Evolutionary conservation across 1,140 invertebrate genomes (phyloP), one percentile per base, ranked within the genome.

Genomic region (Drosophila prosaltans): DNA sequence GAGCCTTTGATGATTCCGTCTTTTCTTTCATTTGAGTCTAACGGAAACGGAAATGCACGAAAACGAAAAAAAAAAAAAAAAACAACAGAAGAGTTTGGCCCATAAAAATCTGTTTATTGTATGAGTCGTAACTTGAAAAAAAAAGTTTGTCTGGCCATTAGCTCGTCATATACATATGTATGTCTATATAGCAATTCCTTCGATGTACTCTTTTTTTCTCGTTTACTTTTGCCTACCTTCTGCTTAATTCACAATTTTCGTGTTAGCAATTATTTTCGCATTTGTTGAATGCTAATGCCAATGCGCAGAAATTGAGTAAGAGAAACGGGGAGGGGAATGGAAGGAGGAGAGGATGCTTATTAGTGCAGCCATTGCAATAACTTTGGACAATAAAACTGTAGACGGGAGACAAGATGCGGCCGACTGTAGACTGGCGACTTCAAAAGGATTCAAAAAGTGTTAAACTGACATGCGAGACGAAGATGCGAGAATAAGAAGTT

Each of bases 381-480:
- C 80, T 84, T 89, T 81, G 84, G 78, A 84, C 84, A 88, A 88
- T 88, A 88, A 88, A 73, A 69, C 65, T 63, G 48, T 72, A 72
- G 69, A 58, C 51, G 21, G 45, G 9, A 51, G 45, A 24, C 16
- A 48, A 48, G 45, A 51, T 24, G 45, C 24, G 21, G 24, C 45
- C 45, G 45, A 51, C 45, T 51, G 45, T 26, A 51, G 54, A 32
- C 48, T 32, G 26, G 55, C 41, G 61, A 89, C 81, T 81, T 89
- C 78, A 89, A 89, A 51, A 90, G 81, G 84, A 89, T 79, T 89
- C 72, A 71, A 82, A 89, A 59, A 84, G 84, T 89, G 84, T 84
- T 89, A 89, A 89, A 89, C 84, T 89, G 84, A 89, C 84, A 89
- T 84, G 84, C 85, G 70, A 89, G 70, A 84, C 74, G 69, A 64